Conservation (phyloP, 2,113 vertebrate genomes). For the Lates calcarifer region DNA sequence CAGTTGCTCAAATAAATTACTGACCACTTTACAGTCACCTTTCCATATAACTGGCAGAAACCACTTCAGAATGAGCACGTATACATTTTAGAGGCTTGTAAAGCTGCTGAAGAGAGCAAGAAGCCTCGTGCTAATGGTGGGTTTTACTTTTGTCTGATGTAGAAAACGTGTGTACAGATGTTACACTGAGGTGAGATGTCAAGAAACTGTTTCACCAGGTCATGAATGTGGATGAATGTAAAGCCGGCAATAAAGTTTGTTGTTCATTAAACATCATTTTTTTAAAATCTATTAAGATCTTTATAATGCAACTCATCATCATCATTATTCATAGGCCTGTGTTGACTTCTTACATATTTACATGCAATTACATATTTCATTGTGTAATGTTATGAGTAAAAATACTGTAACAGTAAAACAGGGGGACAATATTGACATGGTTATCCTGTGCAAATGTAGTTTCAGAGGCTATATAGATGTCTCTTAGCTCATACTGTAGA, state of each 20-base stretch:
- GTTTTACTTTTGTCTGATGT: slow-evolving; percentile 34
- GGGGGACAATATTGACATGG: not conserved
- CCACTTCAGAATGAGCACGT: slow-evolving; percentile 33
- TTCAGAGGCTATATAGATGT: not conserved
- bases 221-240: not conserved
- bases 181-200: slow-evolving; percentile 1
- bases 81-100: slow-evolving; percentile 50
- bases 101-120: slow-evolving; percentile 41
- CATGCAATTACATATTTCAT: no score
- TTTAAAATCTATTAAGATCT: not conserved
- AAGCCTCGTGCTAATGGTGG: not conserved
- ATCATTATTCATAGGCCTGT: not conserved
- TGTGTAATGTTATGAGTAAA: not conserved
- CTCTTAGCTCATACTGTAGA: not conserved
- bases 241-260: not conserved
- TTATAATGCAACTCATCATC: not conserved
- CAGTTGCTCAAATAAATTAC: slow-evolving; percentile 24
- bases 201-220: not conserved
- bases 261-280: not conserved
- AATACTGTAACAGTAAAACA: slow-evolving; percentile 3
- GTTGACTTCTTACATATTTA: no score
- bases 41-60: slow-evolving; percentile 33
- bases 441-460: not conserved
- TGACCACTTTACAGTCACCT: slow-evolving; percentile 45
- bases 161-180: slow-evolving; percentile 47